These are phyloP conservation scores for Mimumesa dahlbomi DNA, from an alignment of 2,888 invertebrate species.

Conservation along the genomic window DNA sequence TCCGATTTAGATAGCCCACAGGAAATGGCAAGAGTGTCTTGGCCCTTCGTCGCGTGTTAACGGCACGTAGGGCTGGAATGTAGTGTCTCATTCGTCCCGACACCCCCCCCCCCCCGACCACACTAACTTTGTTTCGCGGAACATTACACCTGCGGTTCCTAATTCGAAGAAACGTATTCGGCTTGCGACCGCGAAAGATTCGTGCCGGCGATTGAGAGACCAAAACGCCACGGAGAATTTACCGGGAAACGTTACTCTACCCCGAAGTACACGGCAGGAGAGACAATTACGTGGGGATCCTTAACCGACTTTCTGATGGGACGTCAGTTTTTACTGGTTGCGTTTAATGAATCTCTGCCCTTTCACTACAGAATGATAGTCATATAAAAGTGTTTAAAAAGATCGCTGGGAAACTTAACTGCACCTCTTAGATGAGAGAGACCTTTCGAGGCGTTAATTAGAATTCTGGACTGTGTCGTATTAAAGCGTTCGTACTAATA, in stretches of 20 bases:
- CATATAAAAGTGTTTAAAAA: neutral
- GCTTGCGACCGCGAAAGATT: conserved; percentile 3
- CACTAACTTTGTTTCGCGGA: conserved; percentile 50
- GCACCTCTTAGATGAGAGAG: neutral
- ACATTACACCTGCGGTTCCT: conserved; percentile 51
- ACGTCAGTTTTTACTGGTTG: too few relatives aligned
- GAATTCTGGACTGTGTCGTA: too few relatives aligned
- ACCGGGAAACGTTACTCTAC: conserved; percentile 6
- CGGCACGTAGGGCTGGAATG: conserved; percentile 24
- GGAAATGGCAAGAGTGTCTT: conserved; percentile 21
- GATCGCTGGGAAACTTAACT: neutral
- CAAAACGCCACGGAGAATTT: conserved; percentile 7
- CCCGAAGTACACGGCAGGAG: too few relatives aligned
- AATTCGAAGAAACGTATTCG: conserved; percentile 46
- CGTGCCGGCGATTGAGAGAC: conserved; percentile 11
- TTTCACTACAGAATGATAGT: neutral
- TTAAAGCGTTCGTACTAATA: too few relatives aligned
- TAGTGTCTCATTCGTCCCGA: conserved; percentile 30
- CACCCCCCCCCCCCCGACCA: too few relatives aligned
- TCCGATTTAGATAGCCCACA: conserved; percentile 37
- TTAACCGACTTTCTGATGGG: neutral
- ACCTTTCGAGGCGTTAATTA: too few relatives aligned
- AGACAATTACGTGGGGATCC: neutral
- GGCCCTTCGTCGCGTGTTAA: conserved; percentile 14
- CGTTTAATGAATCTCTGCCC: neutral